Evolutionary conservation across 2,797 vertebrate genomes (phyloP).

Genomic region (Darevskia nairensis): DNA sequence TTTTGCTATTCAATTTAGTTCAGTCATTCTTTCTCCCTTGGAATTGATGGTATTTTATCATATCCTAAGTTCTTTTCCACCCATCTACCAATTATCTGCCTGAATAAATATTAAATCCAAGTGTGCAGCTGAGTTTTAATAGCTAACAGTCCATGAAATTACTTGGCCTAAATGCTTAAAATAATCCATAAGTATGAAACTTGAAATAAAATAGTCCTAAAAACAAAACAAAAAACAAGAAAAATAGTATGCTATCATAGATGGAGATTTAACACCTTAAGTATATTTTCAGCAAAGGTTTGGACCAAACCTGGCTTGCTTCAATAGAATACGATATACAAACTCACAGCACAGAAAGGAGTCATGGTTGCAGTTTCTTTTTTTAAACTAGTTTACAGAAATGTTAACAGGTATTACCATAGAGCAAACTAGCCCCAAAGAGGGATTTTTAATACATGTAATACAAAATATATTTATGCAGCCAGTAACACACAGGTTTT

Average conservation of each 20-base stretch:
- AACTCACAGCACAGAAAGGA: conserved; percentile 10
- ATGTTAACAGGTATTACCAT: not conserved
- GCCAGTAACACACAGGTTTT: not conserved
- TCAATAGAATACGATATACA: not conserved
- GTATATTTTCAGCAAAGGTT: not conserved
- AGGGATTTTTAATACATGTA: not conserved
- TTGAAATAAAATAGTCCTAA: not conserved
- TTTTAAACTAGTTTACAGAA: not conserved
- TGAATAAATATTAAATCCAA: not conserved
- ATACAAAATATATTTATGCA: not conserved
- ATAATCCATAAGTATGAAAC: not conserved
- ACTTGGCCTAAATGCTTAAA: not conserved
- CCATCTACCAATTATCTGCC: not conserved
- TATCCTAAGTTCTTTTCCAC: not conserved
- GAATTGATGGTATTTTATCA: not conserved
- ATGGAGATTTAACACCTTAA: not conserved
- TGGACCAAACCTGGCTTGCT: not conserved
- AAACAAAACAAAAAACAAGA: not conserved
- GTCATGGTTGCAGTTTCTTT: not conserved
- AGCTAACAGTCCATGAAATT: not conserved
- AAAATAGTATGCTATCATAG: not conserved
- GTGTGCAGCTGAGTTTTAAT: not conserved
- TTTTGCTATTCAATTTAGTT: not conserved
- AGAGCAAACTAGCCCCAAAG: not conserved
- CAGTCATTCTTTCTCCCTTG: not conserved